phyloP scores from a whole-genome alignment of 2,113 vertebrate genomes.

The Tenrec ecaudatus region DNA sequence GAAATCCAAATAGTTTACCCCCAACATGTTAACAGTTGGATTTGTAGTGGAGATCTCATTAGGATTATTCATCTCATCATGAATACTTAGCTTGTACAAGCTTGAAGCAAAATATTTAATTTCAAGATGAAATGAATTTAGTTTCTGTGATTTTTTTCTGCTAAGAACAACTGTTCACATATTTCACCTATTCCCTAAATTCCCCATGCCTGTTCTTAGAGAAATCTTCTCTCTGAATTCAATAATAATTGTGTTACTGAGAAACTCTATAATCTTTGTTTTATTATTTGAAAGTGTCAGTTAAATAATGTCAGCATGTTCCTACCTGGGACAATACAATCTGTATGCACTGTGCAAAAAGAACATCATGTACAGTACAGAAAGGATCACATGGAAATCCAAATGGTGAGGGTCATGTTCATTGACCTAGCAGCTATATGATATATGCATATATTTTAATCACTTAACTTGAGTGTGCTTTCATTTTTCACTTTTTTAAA shows the following conservation, averaged over 20 bases:
- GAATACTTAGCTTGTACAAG: slow-evolving; percentile 57
- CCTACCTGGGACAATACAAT: neutral
- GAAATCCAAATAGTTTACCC: slow-evolving; percentile 27
- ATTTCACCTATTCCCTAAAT: slow-evolving; percentile 59
- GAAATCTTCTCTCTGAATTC: slow-evolving; percentile 62
- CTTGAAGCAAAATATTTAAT: slow-evolving; percentile 72
- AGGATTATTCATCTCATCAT: slow-evolving; percentile 57
- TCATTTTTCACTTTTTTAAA: neutral
- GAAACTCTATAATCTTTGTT: slow-evolving; percentile 50
- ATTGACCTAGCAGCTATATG: neutral
- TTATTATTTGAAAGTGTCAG: slow-evolving; percentile 31
- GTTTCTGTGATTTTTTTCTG: slow-evolving; percentile 55
- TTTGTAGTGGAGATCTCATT: slow-evolving; percentile 45
- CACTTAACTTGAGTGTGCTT: neutral
- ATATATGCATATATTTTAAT: neutral
- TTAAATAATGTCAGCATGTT: slow-evolving; percentile 62
- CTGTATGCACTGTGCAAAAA: neutral
- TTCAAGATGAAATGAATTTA: slow-evolving; percentile 70
- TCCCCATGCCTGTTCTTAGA: slow-evolving; percentile 46
- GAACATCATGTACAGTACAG: neutral
- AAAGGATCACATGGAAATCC: neutral
- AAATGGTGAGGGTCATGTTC: neutral
- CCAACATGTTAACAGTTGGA: slow-evolving; percentile 26
- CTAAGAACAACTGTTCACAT: slow-evolving; percentile 66
- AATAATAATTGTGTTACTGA: slow-evolving; percentile 72